A percentile compares a stretch with the other conserved stretches of the same genome.
phyloP scores from a whole-genome alignment of 1,140 invertebrate species.

The Papilio dardanus region DNA sequence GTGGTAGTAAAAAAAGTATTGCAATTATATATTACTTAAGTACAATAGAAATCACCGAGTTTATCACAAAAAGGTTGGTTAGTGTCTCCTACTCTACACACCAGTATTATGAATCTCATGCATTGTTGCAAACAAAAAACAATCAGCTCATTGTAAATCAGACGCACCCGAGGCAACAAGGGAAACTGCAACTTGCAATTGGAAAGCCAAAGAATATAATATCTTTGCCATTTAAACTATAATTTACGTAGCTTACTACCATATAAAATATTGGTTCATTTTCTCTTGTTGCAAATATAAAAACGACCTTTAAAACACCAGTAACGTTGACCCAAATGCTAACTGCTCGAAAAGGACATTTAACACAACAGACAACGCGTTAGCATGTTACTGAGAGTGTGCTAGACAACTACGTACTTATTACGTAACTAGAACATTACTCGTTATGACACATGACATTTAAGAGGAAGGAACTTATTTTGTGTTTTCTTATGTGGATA shows the following conservation, averaged over 20 bases:
- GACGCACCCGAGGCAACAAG: neutral
- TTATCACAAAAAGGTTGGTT: neutral
- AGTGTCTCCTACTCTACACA: neutral
- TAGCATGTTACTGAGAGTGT: neutral
- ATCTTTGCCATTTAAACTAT: neutral
- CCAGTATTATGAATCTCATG: neutral
- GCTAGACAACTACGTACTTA: neutral
- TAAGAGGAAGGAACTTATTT: too few relatives aligned
- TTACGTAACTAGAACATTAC: neutral
- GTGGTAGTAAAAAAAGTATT: neutral
- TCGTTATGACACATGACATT: neutral
- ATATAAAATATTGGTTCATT: neutral
- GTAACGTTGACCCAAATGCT: conserved; percentile 5
- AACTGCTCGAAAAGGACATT: neutral
- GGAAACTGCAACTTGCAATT: neutral
- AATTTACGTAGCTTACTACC: neutral
- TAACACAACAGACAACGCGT: neutral
- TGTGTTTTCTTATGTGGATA: too few relatives aligned
- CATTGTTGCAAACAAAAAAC: neutral
- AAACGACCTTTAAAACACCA: neutral
- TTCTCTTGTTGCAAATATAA: neutral
- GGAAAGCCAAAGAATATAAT: neutral
- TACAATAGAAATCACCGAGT: neutral
- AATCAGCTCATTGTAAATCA: neutral
- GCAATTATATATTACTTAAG: neutral